These are phyloP conservation scores for Phoebastria nigripes DNA, from an alignment of 2,797 vertebrate species.

Conservation along the genomic window DNA sequence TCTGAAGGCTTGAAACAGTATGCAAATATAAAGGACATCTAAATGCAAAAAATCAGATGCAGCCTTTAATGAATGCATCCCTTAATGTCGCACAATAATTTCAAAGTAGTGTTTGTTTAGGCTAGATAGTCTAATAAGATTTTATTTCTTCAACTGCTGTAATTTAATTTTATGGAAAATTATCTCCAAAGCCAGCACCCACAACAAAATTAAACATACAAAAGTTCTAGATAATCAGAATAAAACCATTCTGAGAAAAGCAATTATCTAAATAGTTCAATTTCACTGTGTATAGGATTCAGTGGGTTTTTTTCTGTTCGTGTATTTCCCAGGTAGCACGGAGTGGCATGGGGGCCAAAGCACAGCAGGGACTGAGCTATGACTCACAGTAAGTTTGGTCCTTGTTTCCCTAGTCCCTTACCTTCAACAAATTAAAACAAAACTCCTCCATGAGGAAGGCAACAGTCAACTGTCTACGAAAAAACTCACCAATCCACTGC, in stretches of 20 bases:
- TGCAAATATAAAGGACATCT: not conserved
- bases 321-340: not conserved
- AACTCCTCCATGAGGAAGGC: not conserved
- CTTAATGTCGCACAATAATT: not conserved
- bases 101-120: not conserved
- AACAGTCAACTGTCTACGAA: not conserved
- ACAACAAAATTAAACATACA: not conserved
- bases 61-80: constrained; percentile 1
- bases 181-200: not conserved
- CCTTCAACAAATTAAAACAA: not conserved
- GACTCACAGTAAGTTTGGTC: not conserved
- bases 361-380: not conserved
- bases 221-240: not conserved
- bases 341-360: not conserved
- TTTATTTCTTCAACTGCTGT: constrained; percentile 17
- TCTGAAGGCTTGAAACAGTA: not conserved
- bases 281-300: not conserved
- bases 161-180: constrained; percentile 49
- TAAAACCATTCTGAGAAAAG: not conserved
- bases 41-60: not conserved
- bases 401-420: not conserved
- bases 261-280: not conserved
- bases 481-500: not conserved
- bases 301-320: not conserved
- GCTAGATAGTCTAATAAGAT: not conserved